These are phyloP conservation scores for Erpetoichthys calabaricus DNA, from an alignment of 2,797 vertebrate species.

Conservation along the genomic window DNA sequence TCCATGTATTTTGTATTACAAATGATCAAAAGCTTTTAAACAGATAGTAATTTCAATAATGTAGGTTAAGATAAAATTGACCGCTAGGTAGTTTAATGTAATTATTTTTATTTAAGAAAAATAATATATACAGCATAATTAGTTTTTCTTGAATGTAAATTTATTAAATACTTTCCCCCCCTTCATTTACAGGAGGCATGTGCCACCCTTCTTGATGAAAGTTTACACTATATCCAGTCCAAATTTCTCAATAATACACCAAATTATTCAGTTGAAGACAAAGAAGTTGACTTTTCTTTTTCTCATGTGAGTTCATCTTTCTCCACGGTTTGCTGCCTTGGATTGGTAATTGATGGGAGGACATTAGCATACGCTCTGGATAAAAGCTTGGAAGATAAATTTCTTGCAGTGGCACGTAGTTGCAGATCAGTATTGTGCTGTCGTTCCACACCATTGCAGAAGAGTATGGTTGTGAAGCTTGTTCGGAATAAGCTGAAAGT, in stretches of 20 bases:
- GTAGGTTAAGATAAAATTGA: no score
- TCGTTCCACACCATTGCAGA: constrained; percentile 86
- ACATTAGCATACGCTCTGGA: constrained; percentile 87
- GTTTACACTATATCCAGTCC: constrained; percentile 68
- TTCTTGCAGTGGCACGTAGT: constrained; percentile 70
- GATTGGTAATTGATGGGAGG: constrained; percentile 84
- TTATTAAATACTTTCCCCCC: no score
- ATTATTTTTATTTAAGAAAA: no score
- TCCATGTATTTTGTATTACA: no score
- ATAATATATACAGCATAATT: no score
- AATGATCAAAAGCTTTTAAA: no score
- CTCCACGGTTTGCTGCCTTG: constrained; percentile 49
- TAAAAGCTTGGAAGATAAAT: constrained; percentile 72
- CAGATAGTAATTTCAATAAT: no score
- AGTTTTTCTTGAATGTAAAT: no score
- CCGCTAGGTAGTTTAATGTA: no score
- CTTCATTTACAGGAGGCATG: constrained; percentile 69
- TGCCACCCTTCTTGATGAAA: constrained; percentile 74
- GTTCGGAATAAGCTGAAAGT: constrained; percentile 91
- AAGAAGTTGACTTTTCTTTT: constrained; percentile 37
- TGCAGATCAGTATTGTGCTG: constrained; percentile 88
- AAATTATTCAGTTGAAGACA: constrained; percentile 33
- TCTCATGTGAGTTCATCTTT: constrained; percentile 38
- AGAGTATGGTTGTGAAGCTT: constrained; percentile 93
- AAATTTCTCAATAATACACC: constrained; percentile 50